phyloP scores from a whole-genome alignment of 2,797 vertebrate genomes.

The Oryzias sinensis region DNA sequence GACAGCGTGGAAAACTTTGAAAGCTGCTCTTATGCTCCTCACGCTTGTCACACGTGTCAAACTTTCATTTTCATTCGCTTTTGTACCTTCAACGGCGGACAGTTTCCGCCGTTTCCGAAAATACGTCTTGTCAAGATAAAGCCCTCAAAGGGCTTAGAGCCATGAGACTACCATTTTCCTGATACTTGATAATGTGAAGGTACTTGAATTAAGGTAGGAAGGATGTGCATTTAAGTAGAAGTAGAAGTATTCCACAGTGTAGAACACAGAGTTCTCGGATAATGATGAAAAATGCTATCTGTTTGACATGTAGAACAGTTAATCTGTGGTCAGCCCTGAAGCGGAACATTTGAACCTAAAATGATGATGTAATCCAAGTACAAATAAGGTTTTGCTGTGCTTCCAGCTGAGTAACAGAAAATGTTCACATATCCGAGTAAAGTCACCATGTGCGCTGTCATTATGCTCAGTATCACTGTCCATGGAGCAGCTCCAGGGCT shows the following conservation, averaged over 20 bases:
- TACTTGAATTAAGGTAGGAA: slow-evolving; percentile 19
- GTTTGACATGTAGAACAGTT: background rate
- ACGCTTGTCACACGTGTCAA: slow-evolving; percentile 53
- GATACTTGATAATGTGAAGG: slow-evolving; percentile 16
- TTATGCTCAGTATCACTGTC: slow-evolving; percentile 11
- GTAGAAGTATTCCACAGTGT: slow-evolving; percentile 1
- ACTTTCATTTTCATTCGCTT: slow-evolving; percentile 41
- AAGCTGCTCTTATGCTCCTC: slow-evolving; percentile 47
- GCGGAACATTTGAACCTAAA: slow-evolving; percentile 3
- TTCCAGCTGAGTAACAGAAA: slow-evolving; percentile 29
- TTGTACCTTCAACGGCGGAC: slow-evolving; percentile 4
- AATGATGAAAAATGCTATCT: background rate
- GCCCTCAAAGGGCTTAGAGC: slow-evolving; percentile 13
- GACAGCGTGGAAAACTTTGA: slow-evolving; percentile 54
- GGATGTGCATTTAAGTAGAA: slow-evolving; percentile 11
- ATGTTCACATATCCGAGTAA: slow-evolving; percentile 5
- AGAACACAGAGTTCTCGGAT: background rate
- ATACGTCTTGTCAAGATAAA: slow-evolving; percentile 47
- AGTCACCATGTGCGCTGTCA: slow-evolving; percentile 19
- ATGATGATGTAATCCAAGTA: slow-evolving; percentile 24
- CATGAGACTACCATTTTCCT: slow-evolving; percentile 14
- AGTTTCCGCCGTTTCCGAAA: slow-evolving; percentile 33
- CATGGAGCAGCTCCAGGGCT: slow-evolving; percentile 6
- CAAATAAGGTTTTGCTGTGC: slow-evolving; percentile 22
- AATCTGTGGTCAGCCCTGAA: slow-evolving; percentile 10